These are phyloP conservation scores for Tiaroga cobitis DNA, from an alignment of 2,797 vertebrate genomes.

Conservation along the genomic window DNA sequence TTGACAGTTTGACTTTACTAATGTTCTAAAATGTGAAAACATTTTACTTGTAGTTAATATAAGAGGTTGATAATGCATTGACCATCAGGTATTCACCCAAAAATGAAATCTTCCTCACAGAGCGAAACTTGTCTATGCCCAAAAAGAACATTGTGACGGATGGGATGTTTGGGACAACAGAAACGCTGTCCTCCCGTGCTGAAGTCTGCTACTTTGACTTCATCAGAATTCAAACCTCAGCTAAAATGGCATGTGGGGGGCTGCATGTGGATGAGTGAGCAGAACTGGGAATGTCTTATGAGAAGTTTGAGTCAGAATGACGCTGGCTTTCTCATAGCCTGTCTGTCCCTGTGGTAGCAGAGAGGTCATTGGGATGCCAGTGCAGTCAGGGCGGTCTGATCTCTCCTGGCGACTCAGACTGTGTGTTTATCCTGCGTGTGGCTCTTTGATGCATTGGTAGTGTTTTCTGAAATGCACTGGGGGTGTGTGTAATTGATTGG, in stretches of 20 bases:
- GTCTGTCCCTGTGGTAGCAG: conserved; percentile 9
- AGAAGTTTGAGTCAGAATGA: conserved; percentile 18
- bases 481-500: conserved; percentile 51
- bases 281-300: conserved; percentile 20
- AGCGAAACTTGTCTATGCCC: too few relatives aligned
- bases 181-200: conserved; percentile 14
- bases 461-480: conserved; percentile 37
- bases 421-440: conserved; percentile 28
- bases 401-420: conserved; percentile 33
- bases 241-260: conserved; percentile 38
- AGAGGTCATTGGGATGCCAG: conserved; percentile 24
- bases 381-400: conserved; percentile 27
- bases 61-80: neutral
- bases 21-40: neutral
- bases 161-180: neutral
- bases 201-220: conserved; percentile 28
- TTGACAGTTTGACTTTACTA: neutral
- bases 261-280: conserved; percentile 8
- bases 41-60: neutral
- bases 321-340: conserved; percentile 7
- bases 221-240: conserved; percentile 25
- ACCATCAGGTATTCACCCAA: conserved; percentile 2
- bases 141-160: neutral
- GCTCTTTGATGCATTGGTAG: conserved; percentile 39
- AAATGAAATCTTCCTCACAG: neutral